Evolutionary conservation across 2,113 vertebrate species (phyloP), one percentile per base, ranked within the genome.

Genomic region (Acrocephalus arundinaceus): DNA sequence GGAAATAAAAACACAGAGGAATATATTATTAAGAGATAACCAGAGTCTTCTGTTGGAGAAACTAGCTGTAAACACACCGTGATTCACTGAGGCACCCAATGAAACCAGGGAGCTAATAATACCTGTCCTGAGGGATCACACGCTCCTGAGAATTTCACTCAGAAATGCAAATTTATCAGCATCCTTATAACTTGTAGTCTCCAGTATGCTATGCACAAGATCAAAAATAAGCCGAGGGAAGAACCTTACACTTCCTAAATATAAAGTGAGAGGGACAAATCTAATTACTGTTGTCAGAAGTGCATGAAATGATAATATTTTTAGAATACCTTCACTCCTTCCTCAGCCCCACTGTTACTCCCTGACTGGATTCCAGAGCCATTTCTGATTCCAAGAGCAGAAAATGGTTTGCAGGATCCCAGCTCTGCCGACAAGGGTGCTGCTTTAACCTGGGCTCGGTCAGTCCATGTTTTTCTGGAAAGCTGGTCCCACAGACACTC

Each of bases 41-140:
- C 4, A 16, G 85, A 92, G 77, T 83, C 84, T 94, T 96, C 93
- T 90, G 78, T 86, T 91, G 74, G 72, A 82, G 93, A 93, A 66
- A 77, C 93, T 93, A 68, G 93, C 85, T 9, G 45, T 95, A 97
- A 97, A 98, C 97, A 97, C 86, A 80, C 90, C 76, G 31, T 54
- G 81, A 92, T 90, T 96, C 94, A 92, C 93, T 52, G 87, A 97
- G 94, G 57, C 96, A 97, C 96, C 97, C 97, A 97, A 39, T 93
- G 94, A 97, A 97, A 97, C 97, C 94, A 86, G 95, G 94, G 80
- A 95, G 87, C 90, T 94, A 95, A 95, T 79, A 95, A 97, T 84
- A 96, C 87, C 85, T 61, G 71, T 95, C 96, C 73, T 25, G 19
- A 87, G 97, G 95, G 97, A 93, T 49, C 0, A 3, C 24, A 37